A percentile compares a stretch with the other conserved stretches of the same genome.
These are phyloP conservation scores for Geotrupes spiniger DNA, from an alignment of 2,888 invertebrate genomes.

Conservation along the genomic window DNA sequence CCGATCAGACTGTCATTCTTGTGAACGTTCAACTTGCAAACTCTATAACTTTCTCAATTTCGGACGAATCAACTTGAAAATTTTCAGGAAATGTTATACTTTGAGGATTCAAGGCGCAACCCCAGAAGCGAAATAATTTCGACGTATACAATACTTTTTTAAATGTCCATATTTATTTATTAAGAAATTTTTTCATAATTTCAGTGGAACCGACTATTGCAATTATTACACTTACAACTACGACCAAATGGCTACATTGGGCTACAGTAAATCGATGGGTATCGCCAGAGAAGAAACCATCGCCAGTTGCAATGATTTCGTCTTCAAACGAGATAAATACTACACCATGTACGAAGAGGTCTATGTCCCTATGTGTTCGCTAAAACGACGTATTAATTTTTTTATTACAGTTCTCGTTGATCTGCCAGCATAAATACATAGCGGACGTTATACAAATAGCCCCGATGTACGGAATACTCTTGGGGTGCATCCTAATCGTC, in stretches of 20 bases:
- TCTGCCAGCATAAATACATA: constrained; percentile 3
- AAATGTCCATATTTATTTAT: no score
- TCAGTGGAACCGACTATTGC: constrained; percentile 1
- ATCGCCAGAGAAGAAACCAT: background rate
- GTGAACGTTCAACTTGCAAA: no score
- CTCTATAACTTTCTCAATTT: background rate
- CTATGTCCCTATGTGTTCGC: background rate
- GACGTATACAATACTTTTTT: no score
- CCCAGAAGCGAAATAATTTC: no score
- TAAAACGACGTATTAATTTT: background rate
- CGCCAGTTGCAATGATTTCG: background rate
- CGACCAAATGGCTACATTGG: constrained; percentile 6
- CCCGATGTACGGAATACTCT: constrained; percentile 11
- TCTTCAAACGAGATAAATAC: background rate
- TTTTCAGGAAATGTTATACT: background rate
- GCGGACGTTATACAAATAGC: constrained; percentile 11
- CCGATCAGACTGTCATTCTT: no score
- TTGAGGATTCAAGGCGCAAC: no score
- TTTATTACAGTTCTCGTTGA: constrained; percentile 15
- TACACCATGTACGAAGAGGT: constrained; percentile 11
- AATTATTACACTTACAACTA: constrained; percentile 9
- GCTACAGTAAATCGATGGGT: constrained; percentile 1
- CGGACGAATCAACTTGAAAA: background rate
- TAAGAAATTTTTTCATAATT: background rate
- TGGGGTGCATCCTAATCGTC: constrained; percentile 13